Conservation (phyloP, 2,113 vertebrate genomes). For the Hyperoodon ampullatus region DNA sequence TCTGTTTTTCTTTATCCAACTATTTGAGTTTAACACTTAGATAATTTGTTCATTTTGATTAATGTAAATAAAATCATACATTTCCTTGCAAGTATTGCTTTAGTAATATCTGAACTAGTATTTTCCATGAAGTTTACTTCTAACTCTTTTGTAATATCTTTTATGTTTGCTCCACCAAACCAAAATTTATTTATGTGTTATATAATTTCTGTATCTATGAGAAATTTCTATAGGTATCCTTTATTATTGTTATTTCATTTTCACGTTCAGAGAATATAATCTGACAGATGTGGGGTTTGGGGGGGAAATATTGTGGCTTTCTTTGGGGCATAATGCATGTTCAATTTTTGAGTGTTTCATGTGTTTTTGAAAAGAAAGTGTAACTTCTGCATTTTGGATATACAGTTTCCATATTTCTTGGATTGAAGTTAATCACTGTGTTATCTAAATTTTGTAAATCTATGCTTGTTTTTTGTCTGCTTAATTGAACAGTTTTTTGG, state of each 20-base stretch:
- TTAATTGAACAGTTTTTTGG: background rate
- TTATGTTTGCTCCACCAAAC: no score
- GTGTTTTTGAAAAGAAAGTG: no score
- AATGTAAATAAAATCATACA: background rate
- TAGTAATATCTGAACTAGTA: background rate
- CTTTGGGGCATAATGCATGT: no score
- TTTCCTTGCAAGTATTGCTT: background rate
- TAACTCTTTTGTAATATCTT: background rate
- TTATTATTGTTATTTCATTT: no score
- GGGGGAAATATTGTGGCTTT: no score
- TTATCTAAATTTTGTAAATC: background rate
- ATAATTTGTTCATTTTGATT: background rate
- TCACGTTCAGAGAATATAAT: no score
- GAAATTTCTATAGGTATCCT: no score
- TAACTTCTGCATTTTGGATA: background rate
- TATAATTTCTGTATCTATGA: no score
- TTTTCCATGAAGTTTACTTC: background rate
- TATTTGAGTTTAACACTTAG: background rate
- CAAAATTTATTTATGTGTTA: no score
- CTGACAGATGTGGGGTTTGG: no score
- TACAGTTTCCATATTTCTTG: background rate
- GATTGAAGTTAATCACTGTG: background rate
- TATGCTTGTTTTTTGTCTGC: background rate
- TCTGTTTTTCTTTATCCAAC: background rate
- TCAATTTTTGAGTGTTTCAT: no score